Evolutionary conservation across 2,888 invertebrate genomes (phyloP), one percentile per base, ranked within the genome.

Genomic region (Stegana nigrithorax): DNA sequence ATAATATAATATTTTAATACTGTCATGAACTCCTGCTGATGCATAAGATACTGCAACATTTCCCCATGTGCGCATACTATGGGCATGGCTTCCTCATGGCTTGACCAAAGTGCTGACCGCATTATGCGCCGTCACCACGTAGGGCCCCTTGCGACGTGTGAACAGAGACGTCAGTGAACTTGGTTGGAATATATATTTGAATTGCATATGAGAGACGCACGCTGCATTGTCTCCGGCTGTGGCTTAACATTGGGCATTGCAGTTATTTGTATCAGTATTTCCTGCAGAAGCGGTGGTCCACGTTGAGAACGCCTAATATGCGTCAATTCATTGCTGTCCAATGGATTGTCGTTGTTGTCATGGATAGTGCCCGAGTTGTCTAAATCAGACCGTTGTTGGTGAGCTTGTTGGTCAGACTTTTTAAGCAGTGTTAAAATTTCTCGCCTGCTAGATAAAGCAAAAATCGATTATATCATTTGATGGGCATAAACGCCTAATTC

Each of bases 41-140:
- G 90, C 71, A 94, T 88, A 70, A 91, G 91, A 81, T 95, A 96
- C 63, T 90, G 89, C 59, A 95, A 88, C 60, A 93, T 89, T 7
- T 91, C 91, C 0, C 89, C 86, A 75, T 91, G 91, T 2, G 91
- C 92, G 0, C 95, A n/a, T n/a, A n/a, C n/a, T n/a, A 96, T 96
- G 82, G 91, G 93, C 1, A 94, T 84, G 73, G 93, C 94, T 85
- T 96, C 96, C 65, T 91, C 90, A 73, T 91, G 91, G 69, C 89
- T 89, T 68, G n/a, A n/a, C 87, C 56, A 90, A 71, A 0, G 87
- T 88, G 68, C 89, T 89, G 81, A 90, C 87, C 61, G 90, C 87
- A 80, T 89, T 89, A 0, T 90, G 70, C 0, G 90, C 76, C 80
- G 88, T 83, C 86, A 87, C 78, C 76, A 88, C 83, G 47, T 75